Conservation (phyloP, 2,113 vertebrate genomes). For the Galemys pyrenaicus region DNA sequence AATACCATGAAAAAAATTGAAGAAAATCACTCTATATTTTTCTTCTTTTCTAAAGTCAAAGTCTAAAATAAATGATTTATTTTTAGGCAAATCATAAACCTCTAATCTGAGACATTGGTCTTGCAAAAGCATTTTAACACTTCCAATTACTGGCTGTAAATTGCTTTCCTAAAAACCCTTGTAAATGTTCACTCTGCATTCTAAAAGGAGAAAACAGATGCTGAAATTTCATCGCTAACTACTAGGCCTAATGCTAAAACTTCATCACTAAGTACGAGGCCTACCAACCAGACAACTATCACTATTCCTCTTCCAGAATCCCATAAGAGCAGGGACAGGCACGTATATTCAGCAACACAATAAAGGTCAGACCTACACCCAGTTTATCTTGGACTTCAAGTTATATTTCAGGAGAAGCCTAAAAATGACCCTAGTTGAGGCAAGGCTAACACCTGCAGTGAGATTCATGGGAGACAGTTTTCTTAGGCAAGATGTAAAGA, state of each 20-base stretch:
- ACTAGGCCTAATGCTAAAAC: background rate
- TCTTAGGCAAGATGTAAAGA: background rate
- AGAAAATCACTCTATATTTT: conserved; percentile 62
- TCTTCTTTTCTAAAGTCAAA: conserved; percentile 36
- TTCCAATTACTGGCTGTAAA: conserved; percentile 43
- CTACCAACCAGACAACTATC: background rate
- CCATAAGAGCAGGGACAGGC: fast-evolving
- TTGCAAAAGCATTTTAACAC: conserved; percentile 46
- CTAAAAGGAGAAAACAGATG: conserved; percentile 43
- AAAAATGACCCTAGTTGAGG: background rate
- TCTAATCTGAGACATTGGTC: conserved; percentile 16
- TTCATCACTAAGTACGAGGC: background rate
- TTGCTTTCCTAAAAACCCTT: background rate
- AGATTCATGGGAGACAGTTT: background rate
- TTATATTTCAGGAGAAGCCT: background rate
- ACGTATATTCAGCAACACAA: background rate
- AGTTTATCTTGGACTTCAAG: background rate
- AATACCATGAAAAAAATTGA: conserved; percentile 5
- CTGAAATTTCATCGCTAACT: background rate
- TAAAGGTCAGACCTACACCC: background rate
- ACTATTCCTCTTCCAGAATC: background rate
- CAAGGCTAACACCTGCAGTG: background rate
- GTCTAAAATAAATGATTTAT: conserved; percentile 67
- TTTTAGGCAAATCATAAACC: conserved; percentile 75
- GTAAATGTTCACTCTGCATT: background rate